Percentiles rank a stretch among this genome's conserved stretches.
Evolutionary conservation across 1,140 invertebrate genomes (phyloP).

Genomic region (Bombus haemorrhoidalis): DNA sequence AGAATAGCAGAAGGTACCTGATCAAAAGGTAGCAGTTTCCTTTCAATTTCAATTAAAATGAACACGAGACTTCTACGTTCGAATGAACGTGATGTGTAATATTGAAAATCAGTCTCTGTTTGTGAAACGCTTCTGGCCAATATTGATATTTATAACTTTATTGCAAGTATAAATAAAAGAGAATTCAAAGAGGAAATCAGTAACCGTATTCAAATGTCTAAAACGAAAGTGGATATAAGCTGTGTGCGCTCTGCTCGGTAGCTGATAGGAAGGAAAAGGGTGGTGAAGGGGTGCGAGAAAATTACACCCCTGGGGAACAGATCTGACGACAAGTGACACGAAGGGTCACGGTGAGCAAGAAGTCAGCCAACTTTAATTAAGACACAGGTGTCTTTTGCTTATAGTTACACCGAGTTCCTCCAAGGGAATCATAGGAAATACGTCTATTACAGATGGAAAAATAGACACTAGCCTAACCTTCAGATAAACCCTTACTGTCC

Average conservation of each 20-base stretch:
- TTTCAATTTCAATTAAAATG: not conserved
- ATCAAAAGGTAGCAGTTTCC: not conserved
- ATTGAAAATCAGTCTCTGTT: not conserved
- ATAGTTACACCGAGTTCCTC: slow-evolving; percentile 34
- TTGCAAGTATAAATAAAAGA: slow-evolving; percentile 27
- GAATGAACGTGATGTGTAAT: not conserved
- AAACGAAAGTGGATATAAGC: slow-evolving; percentile 40
- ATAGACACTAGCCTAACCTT: not conserved
- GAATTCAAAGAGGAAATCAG: slow-evolving; percentile 31
- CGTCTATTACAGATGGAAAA: not conserved
- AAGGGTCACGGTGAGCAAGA: slow-evolving; percentile 66
- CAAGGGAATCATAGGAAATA: slow-evolving; percentile 12
- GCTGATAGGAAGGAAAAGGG: slow-evolving; percentile 31
- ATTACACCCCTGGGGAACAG: slow-evolving; percentile 74
- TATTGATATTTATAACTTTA: not conserved
- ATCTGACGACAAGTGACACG: slow-evolving; percentile 65
- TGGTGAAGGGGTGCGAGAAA: slow-evolving; percentile 65
- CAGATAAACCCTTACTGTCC: too few relatives aligned
- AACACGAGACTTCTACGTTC: not conserved
- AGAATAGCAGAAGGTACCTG: not conserved
- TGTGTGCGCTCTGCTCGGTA: slow-evolving; percentile 37
- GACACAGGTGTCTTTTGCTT: slow-evolving; percentile 69
- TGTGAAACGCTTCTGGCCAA: not conserved
- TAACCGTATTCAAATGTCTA: slow-evolving; percentile 50
- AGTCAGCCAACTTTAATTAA: slow-evolving; percentile 79